Conservation (phyloP, 2,113 vertebrate genomes). For the Poeciliopsis turrubarensis region DNA sequence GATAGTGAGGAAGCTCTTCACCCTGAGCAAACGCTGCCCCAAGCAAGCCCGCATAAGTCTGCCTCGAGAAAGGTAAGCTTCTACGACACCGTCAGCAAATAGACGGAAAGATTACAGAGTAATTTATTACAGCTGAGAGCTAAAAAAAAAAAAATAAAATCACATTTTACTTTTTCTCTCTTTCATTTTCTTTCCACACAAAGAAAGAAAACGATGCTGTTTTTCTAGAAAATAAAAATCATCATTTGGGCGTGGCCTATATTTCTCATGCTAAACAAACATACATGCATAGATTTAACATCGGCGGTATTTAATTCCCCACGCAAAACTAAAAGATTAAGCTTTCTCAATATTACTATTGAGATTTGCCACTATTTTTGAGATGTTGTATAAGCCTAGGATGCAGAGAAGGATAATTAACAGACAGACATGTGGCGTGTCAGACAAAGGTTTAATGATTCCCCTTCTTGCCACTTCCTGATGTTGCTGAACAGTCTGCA, state of each 20-base stretch:
- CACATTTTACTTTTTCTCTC: background rate
- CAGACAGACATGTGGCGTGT: background rate
- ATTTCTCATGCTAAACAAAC: background rate
- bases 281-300: background rate
- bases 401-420: background rate
- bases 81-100: background rate
- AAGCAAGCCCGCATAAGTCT: slow-evolving; percentile 90
- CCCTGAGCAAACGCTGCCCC: slow-evolving; percentile 93
- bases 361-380: background rate
- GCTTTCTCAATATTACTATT: background rate
- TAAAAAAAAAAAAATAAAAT: background rate
- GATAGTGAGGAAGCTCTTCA: slow-evolving; percentile 91
- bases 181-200: background rate
- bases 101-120: background rate
- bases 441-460: background rate
- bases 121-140: background rate
- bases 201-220: background rate
- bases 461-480: background rate
- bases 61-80: slow-evolving; percentile 89
- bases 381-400: background rate
- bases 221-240: background rate
- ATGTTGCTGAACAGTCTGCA: background rate
- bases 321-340: background rate
- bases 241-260: too few relatives aligned
- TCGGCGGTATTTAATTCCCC: background rate